A percentile compares a stretch with the other conserved stretches of the same genome.
phyloP scores from a whole-genome alignment of 1,140 invertebrate species.

The Cecropterus lyciades region DNA sequence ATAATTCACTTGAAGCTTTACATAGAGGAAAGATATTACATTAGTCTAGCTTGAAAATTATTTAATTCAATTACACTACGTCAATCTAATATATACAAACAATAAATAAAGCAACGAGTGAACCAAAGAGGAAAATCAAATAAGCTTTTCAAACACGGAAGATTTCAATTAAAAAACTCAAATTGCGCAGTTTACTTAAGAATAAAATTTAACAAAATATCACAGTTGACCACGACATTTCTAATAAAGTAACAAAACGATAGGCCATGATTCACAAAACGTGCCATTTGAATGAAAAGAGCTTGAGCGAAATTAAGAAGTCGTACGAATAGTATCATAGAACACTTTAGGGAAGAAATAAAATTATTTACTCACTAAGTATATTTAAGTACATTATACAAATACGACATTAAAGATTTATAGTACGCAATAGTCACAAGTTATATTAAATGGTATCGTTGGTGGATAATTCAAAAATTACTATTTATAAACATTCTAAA shows the following conservation, averaged over 20 bases:
- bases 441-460: constrained; percentile 70
- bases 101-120: constrained; percentile 80
- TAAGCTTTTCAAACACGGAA: constrained; percentile 54
- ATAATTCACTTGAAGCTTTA: constrained; percentile 47
- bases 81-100: constrained; percentile 78
- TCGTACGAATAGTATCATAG: constrained; percentile 33
- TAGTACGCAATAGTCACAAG: constrained; percentile 69
- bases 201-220: constrained; percentile 84
- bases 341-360: constrained; percentile 55
- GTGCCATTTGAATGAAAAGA: constrained; percentile 45
- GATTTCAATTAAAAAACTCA: constrained; percentile 55
- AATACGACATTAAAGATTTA: constrained; percentile 78
- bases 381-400: constrained; percentile 81
- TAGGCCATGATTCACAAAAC: constrained; percentile 45
- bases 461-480: constrained; percentile 62
- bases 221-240: constrained; percentile 82
- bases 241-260: constrained; percentile 64
- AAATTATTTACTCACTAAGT: constrained; percentile 60
- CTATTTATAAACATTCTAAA: constrained; percentile 40
- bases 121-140: constrained; percentile 56
- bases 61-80: constrained; percentile 58
- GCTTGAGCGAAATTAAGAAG: constrained; percentile 44
- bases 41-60: constrained; percentile 55
- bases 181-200: constrained; percentile 65
- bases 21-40: constrained; percentile 26